Base-by-base conservation (phyloP, 1,140 invertebrate genomes). In the Micrasema longulum region DNA sequence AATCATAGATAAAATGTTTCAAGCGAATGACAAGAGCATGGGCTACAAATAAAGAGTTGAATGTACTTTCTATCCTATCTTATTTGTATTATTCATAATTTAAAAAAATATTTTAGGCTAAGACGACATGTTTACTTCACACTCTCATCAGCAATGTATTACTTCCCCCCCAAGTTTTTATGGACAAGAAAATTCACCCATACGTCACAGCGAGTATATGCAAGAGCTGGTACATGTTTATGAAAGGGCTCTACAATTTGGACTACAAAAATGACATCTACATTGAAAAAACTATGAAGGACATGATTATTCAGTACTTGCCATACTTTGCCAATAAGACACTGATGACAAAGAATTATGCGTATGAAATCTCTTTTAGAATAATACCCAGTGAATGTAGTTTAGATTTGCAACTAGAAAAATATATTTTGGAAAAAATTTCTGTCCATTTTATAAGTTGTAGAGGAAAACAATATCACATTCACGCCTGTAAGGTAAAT, bases 381-480 rank as follows among this genome's bases (percentile, higher is more conserved):
- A 74, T 76, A 64, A 68, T 76, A 43, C 75, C 68, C 10, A 18
- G 47, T 22, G 64, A 74, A 18, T 26, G 10, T 22, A 73, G 66
- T 57, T 43, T 47, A 31, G 65, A 76, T 60, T 66, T 73, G 31
- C 16, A 47, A 38, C 57, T 76, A 6, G 75, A 76, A 69, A 68
- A 69, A 55, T 76, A 76, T 41, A 73, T 76, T 41, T 69, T 76
- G 38, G 72, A 76, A 35, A 76, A 71, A 62, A 74, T 76, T 53
- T 63, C 75, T 1, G 26, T 38, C 4, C 53, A 63, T 55, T 76
- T 74, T 55, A 69, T 76, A 36, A 69, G 72, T 11, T 76, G 75
- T 43, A 53, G 60, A 43, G 75, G 75, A 50, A 76, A 76, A 50
- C 75, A 73, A 62, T 70, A 38, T 23, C 65, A 76, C 31, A 31